Evolutionary conservation across 2,797 vertebrate genomes (phyloP).

Genomic region (Periparus ater): DNA sequence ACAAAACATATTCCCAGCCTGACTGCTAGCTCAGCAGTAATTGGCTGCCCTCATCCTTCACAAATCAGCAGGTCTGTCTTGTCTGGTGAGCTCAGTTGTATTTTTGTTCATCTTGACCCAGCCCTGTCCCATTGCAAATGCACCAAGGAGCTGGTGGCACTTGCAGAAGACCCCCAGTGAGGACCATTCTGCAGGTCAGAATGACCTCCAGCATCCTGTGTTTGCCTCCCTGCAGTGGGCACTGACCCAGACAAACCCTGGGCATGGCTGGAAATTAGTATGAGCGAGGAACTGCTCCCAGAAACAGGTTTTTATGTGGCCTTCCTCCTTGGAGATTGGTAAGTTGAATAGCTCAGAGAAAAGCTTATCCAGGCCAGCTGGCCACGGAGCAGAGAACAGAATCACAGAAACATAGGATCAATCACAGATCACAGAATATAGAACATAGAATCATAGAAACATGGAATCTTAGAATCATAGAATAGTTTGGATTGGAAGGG

Average conservation of each 20-base stretch:
- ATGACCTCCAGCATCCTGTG: rapidly evolving
- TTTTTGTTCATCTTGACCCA: neutral
- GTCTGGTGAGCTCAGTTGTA: neutral
- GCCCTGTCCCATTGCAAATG: neutral
- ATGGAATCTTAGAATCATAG: neutral
- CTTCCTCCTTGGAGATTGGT: neutral
- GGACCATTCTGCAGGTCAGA: neutral
- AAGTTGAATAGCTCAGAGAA: neutral
- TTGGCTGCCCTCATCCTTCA: neutral
- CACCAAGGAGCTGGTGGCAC: neutral
- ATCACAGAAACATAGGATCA: neutral
- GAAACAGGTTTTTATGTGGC: rapidly evolving
- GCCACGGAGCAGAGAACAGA: rapidly evolving
- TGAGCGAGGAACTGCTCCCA: neutral
- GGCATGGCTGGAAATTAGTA: neutral
- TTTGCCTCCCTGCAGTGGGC: neutral
- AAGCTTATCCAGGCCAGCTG: neutral
- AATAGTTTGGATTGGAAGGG: neutral
- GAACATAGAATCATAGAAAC: neutral
- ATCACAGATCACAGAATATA: neutral
- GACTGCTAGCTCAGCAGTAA: neutral
- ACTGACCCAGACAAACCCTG: neutral
- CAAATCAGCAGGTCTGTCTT: neutral
- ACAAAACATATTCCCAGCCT: neutral
- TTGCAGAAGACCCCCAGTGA: neutral